A percentile compares a stretch with the other conserved stretches of the same genome.
Evolutionary conservation across 2,113 vertebrate genomes (phyloP).

Genomic region (Euleptes europaea): DNA sequence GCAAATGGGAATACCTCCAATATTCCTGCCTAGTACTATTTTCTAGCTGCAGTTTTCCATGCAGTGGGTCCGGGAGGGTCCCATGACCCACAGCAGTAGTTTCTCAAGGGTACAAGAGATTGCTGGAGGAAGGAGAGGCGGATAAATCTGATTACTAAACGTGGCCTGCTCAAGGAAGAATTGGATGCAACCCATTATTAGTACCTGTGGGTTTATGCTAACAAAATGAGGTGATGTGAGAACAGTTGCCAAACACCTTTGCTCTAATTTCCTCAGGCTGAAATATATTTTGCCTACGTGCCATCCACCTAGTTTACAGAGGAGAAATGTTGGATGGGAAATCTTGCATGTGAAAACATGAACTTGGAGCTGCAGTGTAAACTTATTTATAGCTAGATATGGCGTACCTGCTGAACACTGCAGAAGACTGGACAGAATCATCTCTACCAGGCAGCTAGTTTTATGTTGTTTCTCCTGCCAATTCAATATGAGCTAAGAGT

Average conservation of each 20-base stretch:
- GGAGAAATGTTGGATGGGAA: conserved; percentile 31
- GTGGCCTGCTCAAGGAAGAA: too few relatives aligned
- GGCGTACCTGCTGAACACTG: conserved; percentile 28
- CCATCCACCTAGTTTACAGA: conserved; percentile 24
- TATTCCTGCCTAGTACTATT: too few relatives aligned
- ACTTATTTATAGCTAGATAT: conserved; percentile 31
- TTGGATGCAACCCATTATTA: background rate
- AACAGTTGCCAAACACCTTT: background rate
- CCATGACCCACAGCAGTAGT: too few relatives aligned
- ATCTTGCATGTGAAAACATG: conserved; percentile 10
- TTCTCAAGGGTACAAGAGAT: too few relatives aligned
- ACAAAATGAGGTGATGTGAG: background rate
- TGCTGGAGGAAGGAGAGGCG: too few relatives aligned
- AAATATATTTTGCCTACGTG: conserved; percentile 4
- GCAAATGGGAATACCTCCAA: too few relatives aligned
- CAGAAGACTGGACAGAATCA: conserved; percentile 28
- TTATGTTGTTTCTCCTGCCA: conserved; percentile 20
- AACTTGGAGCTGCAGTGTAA: conserved; percentile 38
- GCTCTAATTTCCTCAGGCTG: background rate
- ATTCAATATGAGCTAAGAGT: conserved; percentile 23
- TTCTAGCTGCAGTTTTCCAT: too few relatives aligned
- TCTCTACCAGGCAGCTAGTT: background rate
- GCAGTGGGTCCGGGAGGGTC: too few relatives aligned
- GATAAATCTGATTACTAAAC: too few relatives aligned
- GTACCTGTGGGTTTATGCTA: conserved; percentile 5